A percentile compares a stretch with the other conserved stretches of the same genome.
phyloP scores from a whole-genome alignment of 2,113 vertebrate genomes.

The Microtus ochrogaster region DNA sequence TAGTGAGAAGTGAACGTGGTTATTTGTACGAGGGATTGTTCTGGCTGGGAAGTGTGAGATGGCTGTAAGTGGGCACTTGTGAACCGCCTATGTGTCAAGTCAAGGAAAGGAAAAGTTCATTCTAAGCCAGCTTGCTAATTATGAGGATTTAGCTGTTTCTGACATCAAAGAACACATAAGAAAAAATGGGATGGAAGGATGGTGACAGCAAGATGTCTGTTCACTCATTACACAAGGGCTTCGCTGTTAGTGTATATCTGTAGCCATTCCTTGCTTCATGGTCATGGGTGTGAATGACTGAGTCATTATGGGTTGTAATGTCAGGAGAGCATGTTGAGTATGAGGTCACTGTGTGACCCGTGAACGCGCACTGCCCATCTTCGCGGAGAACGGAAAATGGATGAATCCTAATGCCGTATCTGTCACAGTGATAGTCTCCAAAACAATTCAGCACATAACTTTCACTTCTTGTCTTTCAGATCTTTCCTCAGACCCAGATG shows the following conservation, averaged over 20 bases:
- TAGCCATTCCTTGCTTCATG: not conserved
- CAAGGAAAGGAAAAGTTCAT: conserved; percentile 44
- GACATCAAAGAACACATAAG: not conserved
- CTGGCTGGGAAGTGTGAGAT: not conserved
- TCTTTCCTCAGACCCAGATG: conserved; percentile 91
- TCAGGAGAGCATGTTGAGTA: not conserved
- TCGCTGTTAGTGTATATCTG: not conserved
- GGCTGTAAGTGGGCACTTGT: not conserved
- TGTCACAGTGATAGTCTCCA: conserved; percentile 17
- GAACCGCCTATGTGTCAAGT: not conserved
- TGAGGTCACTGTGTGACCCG: too few species aligned
- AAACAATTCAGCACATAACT: not conserved
- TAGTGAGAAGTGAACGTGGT: not conserved
- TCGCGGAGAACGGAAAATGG: conserved; percentile 50
- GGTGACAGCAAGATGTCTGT: not conserved
- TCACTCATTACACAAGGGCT: not conserved
- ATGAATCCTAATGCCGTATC: conserved; percentile 2
- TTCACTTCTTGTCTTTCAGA: conserved; percentile 87
- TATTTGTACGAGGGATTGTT: conserved; percentile 9
- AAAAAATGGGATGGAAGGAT: not conserved
- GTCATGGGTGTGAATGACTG: not conserved
- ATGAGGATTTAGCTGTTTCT: not conserved
- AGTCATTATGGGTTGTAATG: not conserved
- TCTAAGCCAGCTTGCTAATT: conserved; percentile 20
- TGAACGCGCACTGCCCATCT: not conserved